phyloP scores from a whole-genome alignment of 1,140 invertebrate species.

The Ooceraea biroi region DNA sequence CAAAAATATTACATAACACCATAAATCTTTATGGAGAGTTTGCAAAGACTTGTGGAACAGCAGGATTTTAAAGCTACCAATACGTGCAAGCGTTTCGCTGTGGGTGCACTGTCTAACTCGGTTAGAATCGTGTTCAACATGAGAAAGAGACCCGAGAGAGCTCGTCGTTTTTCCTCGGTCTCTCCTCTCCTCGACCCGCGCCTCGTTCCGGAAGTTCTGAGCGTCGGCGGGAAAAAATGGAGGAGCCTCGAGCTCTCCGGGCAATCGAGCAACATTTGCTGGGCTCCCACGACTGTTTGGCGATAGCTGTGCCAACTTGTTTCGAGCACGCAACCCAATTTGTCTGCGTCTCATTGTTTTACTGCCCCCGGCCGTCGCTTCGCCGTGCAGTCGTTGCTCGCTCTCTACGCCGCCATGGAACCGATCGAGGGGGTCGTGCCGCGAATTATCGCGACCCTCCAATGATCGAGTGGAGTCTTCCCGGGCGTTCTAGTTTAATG shows the following conservation, averaged over 20 bases:
- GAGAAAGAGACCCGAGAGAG: slow-evolving; percentile 56
- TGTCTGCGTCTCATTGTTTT: slow-evolving; percentile 86
- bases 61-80: not conserved
- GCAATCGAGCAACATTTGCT: slow-evolving; percentile 85
- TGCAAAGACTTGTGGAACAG: not conserved
- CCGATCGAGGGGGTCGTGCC: slow-evolving; percentile 44
- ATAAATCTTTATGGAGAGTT: not conserved
- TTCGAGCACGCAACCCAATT: slow-evolving; percentile 86
- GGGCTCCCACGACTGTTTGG: slow-evolving; percentile 85
- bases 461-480: slow-evolving; percentile 70
- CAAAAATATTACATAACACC: too few species aligned
- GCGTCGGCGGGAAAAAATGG: slow-evolving; percentile 61
- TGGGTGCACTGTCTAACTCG: slow-evolving; percentile 80
- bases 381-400: not conserved
- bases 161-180: slow-evolving; percentile 66
- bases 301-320: slow-evolving; percentile 86
- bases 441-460: slow-evolving; percentile 68
- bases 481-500: slow-evolving; percentile 52
- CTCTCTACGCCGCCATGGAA: slow-evolving; percentile 26
- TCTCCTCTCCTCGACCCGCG: slow-evolving; percentile 32
- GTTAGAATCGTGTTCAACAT: slow-evolving; percentile 84
- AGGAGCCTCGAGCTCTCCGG: slow-evolving; percentile 71
- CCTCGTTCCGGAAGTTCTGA: slow-evolving; percentile 31
- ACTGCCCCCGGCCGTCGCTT: slow-evolving; percentile 44
- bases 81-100: slow-evolving; percentile 4